Conservation (phyloP, 2,113 vertebrate genomes). For the Corapipo altera region DNA sequence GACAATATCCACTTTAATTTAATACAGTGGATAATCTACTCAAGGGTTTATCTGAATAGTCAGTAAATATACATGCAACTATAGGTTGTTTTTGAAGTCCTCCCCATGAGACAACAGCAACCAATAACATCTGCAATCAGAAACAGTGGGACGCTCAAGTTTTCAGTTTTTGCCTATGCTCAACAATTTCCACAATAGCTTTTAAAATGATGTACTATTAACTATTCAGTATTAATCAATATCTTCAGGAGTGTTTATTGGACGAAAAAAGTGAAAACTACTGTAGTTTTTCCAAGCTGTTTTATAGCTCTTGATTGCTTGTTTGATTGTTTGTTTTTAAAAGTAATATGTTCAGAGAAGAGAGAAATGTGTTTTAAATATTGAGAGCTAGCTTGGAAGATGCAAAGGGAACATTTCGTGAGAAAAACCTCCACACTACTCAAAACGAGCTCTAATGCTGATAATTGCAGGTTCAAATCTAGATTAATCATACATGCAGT, state of each 20-base stretch:
- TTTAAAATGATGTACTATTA: not conserved
- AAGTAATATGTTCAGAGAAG: not conserved
- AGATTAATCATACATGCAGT: not conserved
- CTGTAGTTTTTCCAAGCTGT: not conserved
- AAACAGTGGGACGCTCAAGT: not conserved
- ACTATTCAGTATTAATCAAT: not conserved
- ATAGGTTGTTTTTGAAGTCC: not conserved
- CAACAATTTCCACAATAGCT: not conserved
- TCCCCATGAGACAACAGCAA: not conserved
- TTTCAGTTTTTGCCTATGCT: not conserved
- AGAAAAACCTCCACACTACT: conserved; percentile 17
- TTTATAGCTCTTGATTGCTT: not conserved
- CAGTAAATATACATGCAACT: not conserved
- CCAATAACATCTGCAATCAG: not conserved
- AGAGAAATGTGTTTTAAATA: not conserved
- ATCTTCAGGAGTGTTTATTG: not conserved
- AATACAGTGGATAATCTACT: not conserved
- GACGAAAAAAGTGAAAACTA: not conserved
- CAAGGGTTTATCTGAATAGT: not conserved
- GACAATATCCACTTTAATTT: not conserved
- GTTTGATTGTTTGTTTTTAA: not conserved
- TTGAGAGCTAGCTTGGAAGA: not conserved
- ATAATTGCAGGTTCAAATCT: not conserved
- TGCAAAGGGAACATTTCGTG: not conserved
- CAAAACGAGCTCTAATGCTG: conserved; percentile 22